Base-by-base conservation (phyloP, 2,888 invertebrate genomes). In the Phania funesta region DNA sequence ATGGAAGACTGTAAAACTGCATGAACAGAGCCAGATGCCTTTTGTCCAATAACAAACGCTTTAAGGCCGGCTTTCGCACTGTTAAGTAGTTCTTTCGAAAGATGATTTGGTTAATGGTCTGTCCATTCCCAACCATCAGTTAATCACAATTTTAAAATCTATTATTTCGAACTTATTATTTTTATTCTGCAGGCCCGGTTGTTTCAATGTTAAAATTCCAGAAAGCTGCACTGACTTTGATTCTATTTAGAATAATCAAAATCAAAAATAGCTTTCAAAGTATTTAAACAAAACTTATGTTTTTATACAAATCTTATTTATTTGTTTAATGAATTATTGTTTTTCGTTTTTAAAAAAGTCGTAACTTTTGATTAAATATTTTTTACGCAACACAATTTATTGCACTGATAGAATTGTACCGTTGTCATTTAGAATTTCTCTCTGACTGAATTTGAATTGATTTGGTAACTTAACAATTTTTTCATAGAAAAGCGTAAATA, bases 161-260 rank as follows among this genome's bases (percentile, higher is more conserved):
- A 2, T 13, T 9, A 3, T n/a, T 26, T 26, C 26, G 4, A 26
- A 6, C 3, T 13, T 44, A 16, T 38, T 13, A 1, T 35, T 22
- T 9, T 9, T n/a, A n/a, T n/a, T n/a, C n/a, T n/a, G n/a, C n/a
- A n/a, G n/a, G n/a, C n/a, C n/a, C 22, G 1, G 48, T 26, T 71
- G 62, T 18, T n/a, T 48, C 0, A 11, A 22, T 48, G 48, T 58
- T 50, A 48, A 67, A 65, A 48, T 50, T 38, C 58, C 41, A 16
- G 29, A 75, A 75, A 67, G 75, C 75, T 22, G 9, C 75, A 38
- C 20, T 65, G 65, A 75, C 9, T 65, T 75, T 75, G 75, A 3
- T 38, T 48, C 13, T 38, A 2, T n/a, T 9, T 20, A 65, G 38
- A 11, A 11, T 24, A 26, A 44, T 56, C 75, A 75, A 75, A 56